Evolutionary conservation across 2,113 vertebrate genomes (phyloP), one percentile per base, ranked within the genome.

Genomic region (Stercorarius parasiticus): DNA sequence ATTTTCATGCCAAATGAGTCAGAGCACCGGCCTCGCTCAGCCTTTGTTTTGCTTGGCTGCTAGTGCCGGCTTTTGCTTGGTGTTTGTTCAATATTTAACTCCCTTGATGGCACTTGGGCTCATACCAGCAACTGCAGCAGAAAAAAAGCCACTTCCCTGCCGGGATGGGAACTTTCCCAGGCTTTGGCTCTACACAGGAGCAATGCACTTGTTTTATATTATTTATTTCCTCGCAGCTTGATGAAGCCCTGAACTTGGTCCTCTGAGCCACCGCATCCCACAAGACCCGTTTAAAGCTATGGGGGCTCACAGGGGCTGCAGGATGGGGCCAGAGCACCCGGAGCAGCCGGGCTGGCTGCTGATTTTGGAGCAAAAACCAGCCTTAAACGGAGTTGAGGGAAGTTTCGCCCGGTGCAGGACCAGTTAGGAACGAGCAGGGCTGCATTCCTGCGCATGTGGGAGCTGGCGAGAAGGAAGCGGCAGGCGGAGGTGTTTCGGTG

Each of bases 1-100:
- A 62, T 85, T 96, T 96, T 61, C 90, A 53, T 92, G 86, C 94
- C 96, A 91, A 74, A 83, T 97, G 97, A 97, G 91, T 97, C 92
- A 95, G 70, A 71, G 71, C 38, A 3, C 56, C 5, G 29, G 88
- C 94, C 79, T 89, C n/a, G 4, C 86, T 94, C 65, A 12, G 65
- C 81, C 34, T 95, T 96, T 91, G 89, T 94, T 91, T 95, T 92
- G 64, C 71, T 96, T 95, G 91, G 96, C 96, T 59, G 74, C 71
- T 45, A 66, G 77, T 20, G 1, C 67, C 1, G 4, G 81, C 74
- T 91, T 96, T 91, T 38, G 38, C 85, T 89, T 42, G 13, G 66
- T 72, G 83, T 93, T 97, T 95, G 95, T 26, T 94, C 94, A 93
- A 16, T 67, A 29, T 81, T 93, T 69, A 92, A 95, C 88, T 93